A percentile compares a stretch with the other conserved stretches of the same genome.
phyloP scores from a whole-genome alignment of 1,140 invertebrate species.

The Bombus sylvicola region DNA sequence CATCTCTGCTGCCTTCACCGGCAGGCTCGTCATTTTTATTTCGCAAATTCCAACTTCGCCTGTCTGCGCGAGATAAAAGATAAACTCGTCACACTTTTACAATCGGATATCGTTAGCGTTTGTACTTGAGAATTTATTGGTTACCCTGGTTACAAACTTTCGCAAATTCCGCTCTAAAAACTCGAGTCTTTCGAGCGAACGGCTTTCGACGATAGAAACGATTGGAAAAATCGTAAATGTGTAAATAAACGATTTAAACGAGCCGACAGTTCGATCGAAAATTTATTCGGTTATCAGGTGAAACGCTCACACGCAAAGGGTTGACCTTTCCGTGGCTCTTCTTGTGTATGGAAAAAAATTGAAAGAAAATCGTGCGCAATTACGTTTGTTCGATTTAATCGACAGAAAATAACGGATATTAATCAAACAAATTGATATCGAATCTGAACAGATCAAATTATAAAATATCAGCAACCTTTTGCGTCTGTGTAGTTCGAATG shows the following conservation, averaged over 20 bases:
- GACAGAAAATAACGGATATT: background rate
- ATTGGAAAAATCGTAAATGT: background rate
- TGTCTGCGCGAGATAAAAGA: background rate
- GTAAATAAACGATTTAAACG: conserved; percentile 1
- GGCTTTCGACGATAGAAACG: background rate
- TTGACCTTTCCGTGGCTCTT: too few relatives aligned
- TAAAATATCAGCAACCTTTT: background rate
- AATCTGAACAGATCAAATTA: background rate
- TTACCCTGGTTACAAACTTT: background rate
- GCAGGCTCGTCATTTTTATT: background rate
- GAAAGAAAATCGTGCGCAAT: background rate
- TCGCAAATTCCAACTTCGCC: background rate
- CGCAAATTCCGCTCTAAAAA: background rate
- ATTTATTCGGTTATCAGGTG: background rate
- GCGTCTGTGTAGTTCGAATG: conserved; percentile 24
- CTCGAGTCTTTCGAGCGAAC: background rate
- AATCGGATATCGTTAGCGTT: background rate
- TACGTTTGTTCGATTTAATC: background rate
- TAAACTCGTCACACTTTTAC: background rate
- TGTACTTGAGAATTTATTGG: background rate
- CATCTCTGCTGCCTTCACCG: background rate
- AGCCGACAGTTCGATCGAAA: background rate
- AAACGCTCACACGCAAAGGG: background rate
- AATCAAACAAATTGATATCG: too few relatives aligned
- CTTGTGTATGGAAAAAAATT: background rate